Evolutionary conservation across 2,888 invertebrate genomes (phyloP).

Genomic region (Cephonodes hylas): DNA sequence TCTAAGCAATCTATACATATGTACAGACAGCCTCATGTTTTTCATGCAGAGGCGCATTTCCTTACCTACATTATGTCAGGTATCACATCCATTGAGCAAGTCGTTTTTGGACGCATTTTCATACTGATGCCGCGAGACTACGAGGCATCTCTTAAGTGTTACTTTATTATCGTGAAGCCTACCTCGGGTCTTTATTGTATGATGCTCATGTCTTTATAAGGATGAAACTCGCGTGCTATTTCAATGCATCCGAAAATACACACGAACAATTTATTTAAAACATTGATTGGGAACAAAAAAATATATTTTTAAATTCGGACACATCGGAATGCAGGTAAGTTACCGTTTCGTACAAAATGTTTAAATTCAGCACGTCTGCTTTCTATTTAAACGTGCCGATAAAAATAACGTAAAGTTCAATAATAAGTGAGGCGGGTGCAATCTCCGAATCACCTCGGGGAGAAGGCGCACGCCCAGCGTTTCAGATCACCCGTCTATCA

Average conservation of each 20-base stretch:
- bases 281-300: background rate
- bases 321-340: slow-evolving; percentile 13
- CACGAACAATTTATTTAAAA: background rate
- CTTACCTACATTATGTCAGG: too few relatives aligned
- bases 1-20: too few relatives aligned
- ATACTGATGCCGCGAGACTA: too few relatives aligned
- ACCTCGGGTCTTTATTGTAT: background rate
- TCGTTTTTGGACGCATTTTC: too few relatives aligned
- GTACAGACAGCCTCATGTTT: too few relatives aligned
- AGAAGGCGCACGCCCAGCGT: background rate
- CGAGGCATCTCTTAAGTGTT: too few relatives aligned
- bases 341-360: slow-evolving; percentile 12
- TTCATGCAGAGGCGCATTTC: too few relatives aligned
- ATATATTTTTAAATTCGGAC: background rate
- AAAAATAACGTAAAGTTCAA: slow-evolving; percentile 27
- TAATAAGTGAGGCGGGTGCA: slow-evolving; percentile 20
- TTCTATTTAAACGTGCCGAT: slow-evolving; percentile 9
- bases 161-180: too few relatives aligned
- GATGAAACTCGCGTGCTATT: background rate
- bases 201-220: background rate
- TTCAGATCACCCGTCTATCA: slow-evolving; percentile 57
- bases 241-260: background rate
- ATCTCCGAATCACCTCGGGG: slow-evolving; percentile 31
- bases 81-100: too few relatives aligned
- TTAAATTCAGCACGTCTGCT: slow-evolving; percentile 13